Base-by-base conservation (phyloP, 2,888 invertebrate species). In the Leptopilina drosophilae region DNA sequence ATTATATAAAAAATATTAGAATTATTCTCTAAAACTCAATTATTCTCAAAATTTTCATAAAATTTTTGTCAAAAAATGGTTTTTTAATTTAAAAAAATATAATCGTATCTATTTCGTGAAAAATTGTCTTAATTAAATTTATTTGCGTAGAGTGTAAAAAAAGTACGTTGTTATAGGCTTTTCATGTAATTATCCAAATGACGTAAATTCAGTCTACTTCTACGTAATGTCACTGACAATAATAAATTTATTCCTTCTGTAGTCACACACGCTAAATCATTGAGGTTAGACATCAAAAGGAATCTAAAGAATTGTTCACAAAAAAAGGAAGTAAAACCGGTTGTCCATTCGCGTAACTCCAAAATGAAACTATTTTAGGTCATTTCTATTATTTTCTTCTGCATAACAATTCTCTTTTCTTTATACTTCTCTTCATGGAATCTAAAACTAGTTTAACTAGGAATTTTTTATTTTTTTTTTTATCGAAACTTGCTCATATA, bases 331-430 rank as follows among this genome's bases (percentile, higher is more conserved):
- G 33, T 56, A 26, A 56, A 53, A 73, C 73, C 73, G 73, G 73
- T 73, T 56, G 20, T 56, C 56, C 14, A 49, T 49, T 56, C n/a
- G 53, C 56, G 14, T 56, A 33, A 73, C 26, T 73, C 56, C n/a
- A n/a, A 73, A 56, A n/a, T 56, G 56, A 76, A 77, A 64, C 66
- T 78, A 78, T 67, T 77, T 78, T 56, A 42, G 20, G 56, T 73
- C 33, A 76, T 69, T 78, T 80, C 75, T 56, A 69, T 77, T 76
- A 15, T 53, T 49, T 53, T 42, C 4, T 62, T 66, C 7, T 26
- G 56, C 78, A 12, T 76, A 56, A 64, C 69, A 59, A 20, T 76
- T 62, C 14, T 65, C 76, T 62, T 56, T 77, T 66, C 20, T 73
- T 64, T 33, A 49, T 9, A 49, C 49, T 12, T 73, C 26, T 73